Evolutionary conservation across 1,140 invertebrate genomes (phyloP), one percentile per base, ranked within the genome.

Genomic region (Nephila pilipes): DNA sequence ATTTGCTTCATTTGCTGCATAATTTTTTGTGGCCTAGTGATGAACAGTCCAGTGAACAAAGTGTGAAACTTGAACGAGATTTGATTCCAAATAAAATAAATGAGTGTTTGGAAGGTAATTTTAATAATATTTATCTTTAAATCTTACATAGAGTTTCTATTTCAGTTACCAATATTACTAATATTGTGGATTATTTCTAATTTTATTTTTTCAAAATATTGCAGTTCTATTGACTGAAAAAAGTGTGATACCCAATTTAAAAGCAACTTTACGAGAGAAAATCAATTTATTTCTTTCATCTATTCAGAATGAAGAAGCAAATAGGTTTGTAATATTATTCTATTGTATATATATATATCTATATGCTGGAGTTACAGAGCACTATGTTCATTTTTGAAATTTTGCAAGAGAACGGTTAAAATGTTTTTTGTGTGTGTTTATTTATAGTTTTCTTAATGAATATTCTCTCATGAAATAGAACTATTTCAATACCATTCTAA

Each of bases 281-380:
- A 88, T 88, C n/a, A 63, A 88, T 38, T 90, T 90, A 80, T 58
- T 90, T 38, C 8, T 90, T 10, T 90, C 69, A 58, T 90, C 88
- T 20, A 20, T 90, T 90, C 88, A 90, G 12, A 16, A 80, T 80
- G 29, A 90, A 58, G 69, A 90, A 58, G n/a, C 55, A 14, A 90
- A 90, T 90, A 90, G 46, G 88, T 90, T 18, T 32, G 80, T 25
- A 83, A 1, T 55, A n/a, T 54, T 54, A 22, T 83, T 81, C 0
- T 46, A 38, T 6, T 46, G 12, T 46, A 46, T 46, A 46, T 46
- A 46, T 46, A 5, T 46, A 5, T 46, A 5, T 46, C 5, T 46
- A 10, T 46, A 46, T 10, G 12, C 12, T 6, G 6, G 6, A 10
- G 12, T 1, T n/a, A n/a, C n/a, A n/a, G n/a, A n/a, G n/a, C n/a